Base-by-base conservation (phyloP, 2,797 vertebrate genomes). In the Coregonus suidteri region DNA sequence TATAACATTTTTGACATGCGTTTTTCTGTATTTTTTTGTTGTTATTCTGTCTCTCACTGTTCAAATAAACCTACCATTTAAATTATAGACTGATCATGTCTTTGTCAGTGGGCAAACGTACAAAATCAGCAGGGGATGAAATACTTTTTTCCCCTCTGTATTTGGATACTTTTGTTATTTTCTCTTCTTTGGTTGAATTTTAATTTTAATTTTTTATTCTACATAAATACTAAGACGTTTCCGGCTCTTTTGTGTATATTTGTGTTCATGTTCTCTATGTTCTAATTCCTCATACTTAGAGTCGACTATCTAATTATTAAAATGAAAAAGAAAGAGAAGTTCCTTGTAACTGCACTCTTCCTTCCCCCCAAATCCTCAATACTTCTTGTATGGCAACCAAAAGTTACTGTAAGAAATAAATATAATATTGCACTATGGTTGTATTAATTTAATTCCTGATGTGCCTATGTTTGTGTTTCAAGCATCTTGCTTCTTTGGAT, bases 381-480 rank as follows among this genome's bases (percentile, higher is more conserved):
- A 95, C 92, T 95, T 96, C 94, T 95, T 97, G 96, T 97, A 96
- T 95, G 96, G 96, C 95, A 96, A 98, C 95, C 96, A 96, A 97
- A 97, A 95, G 93, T 91, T 94, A 96, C 95, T 96, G 95, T 96
- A 96, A 96, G 93, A 97, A 98, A 98, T 97, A 97, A 98, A 98
- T 94, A 95, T 94, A 91, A 95, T 94, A 94, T 97, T 97, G 96
- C 96, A 97, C 96, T 95, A 94, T 88, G 90, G 93, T 90, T 88
- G 94, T 93, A 87, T 94, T 91, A 91, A 90, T 95, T 71, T 83
- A 59, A 11, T 76, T 85, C 70, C 4, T 78, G 30, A 30, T 25
- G 11, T 6, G 41, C 41, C 41, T 64, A 54, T 7, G 20, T 62
- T 62, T 62, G 56, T 20, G 56, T 56, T 56, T 56, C 15, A 56